phyloP scores from a whole-genome alignment of 2,797 vertebrate species.

The Tokudaia tokunoshimensis region DNA sequence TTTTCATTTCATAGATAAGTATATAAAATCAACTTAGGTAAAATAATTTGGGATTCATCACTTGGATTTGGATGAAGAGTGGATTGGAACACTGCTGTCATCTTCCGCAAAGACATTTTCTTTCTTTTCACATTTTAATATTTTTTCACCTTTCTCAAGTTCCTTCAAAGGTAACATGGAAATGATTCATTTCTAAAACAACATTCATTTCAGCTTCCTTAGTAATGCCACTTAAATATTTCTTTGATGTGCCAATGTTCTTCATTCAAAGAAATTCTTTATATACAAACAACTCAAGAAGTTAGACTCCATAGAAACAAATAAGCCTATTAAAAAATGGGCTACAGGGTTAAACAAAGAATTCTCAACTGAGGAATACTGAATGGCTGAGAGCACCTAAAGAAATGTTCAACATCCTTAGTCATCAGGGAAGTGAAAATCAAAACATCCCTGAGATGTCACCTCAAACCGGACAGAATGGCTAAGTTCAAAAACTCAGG shows the following conservation, averaged over 20 bases:
- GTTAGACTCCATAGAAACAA: no score
- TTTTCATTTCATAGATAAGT: conserved; percentile 57
- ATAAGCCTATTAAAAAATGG: no score
- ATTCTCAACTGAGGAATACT: no score
- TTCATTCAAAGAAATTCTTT: neutral
- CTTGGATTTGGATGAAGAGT: neutral
- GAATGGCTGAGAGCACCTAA: no score
- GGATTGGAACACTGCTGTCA: neutral
- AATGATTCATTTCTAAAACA: neutral
- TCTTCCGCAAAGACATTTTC: neutral
- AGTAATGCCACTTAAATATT: neutral
- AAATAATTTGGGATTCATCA: neutral
- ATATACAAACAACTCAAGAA: no score
- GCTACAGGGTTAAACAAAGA: no score
- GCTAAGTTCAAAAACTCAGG: no score
- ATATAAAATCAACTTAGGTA: conserved; percentile 46
- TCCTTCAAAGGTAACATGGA: neutral
- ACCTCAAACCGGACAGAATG: no score
- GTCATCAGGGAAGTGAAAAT: no score
- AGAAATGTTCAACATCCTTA: no score
- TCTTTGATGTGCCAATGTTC: neutral
- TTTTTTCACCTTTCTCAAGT: neutral
- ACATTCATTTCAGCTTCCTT: neutral
- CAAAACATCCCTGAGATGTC: no score
- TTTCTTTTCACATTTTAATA: neutral